phyloP scores from a whole-genome alignment of 2,113 vertebrate genomes.

The Smithornis capensis region DNA sequence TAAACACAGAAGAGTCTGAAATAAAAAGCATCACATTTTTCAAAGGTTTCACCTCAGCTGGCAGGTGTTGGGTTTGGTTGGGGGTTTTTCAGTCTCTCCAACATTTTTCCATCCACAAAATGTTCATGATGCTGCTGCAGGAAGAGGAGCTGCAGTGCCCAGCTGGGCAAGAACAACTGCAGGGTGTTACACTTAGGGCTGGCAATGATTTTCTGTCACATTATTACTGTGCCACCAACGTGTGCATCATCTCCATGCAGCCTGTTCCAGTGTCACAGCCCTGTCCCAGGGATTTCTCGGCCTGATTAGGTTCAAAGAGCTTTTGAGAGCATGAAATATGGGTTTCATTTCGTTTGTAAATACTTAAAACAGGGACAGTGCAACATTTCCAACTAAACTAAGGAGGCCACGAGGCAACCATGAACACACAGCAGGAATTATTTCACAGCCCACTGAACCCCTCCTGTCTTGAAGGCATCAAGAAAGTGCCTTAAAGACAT shows the following conservation, averaged over 20 bases:
- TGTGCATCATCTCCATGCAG: neutral
- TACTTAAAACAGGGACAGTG: neutral
- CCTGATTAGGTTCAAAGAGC: neutral
- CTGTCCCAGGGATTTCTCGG: neutral
- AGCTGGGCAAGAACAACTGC: neutral
- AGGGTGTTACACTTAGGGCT: accelerated
- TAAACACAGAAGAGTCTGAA: neutral
- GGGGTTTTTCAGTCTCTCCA: neutral
- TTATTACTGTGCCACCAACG: neutral
- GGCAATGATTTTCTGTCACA: neutral
- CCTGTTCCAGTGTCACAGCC: neutral
- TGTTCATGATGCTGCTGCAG: neutral
- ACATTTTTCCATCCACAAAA: neutral
- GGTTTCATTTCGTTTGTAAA: neutral
- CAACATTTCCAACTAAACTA: neutral
- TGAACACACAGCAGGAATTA: neutral
- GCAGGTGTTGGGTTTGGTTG: neutral
- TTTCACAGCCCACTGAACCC: neutral
- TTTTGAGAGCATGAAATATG: accelerated
- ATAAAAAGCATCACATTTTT: neutral
- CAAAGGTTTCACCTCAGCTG: neutral
- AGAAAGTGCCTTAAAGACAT: neutral
- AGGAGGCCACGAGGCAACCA: neutral
- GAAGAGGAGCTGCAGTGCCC: neutral
- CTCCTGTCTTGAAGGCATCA: neutral